phyloP scores from a whole-genome alignment of 2,113 vertebrate genomes.

The Diphyllodes magnificus region DNA sequence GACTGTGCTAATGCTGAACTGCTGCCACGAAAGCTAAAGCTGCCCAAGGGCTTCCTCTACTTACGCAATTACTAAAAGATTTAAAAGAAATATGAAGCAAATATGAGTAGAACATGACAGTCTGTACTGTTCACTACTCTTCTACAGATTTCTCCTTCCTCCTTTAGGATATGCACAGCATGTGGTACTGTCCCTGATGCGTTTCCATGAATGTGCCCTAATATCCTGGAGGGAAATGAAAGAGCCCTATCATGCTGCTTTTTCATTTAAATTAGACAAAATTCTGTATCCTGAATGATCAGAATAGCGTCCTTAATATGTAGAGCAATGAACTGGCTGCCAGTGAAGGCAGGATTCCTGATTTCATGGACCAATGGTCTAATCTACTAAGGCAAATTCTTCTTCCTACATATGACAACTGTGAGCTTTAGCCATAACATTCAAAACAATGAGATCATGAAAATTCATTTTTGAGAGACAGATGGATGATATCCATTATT shows the following conservation, averaged over 20 bases:
- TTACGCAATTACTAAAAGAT: background rate
- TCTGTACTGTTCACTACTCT: background rate
- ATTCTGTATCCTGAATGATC: background rate
- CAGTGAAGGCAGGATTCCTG: constrained; percentile 12
- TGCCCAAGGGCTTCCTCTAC: background rate
- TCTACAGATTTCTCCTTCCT: background rate
- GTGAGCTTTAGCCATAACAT: constrained; percentile 38
- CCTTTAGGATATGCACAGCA: constrained; percentile 5
- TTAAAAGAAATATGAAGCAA: constrained; percentile 12
- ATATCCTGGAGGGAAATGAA: constrained; percentile 64
- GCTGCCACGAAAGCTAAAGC: background rate
- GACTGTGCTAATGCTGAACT: background rate
- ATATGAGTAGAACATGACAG: background rate
- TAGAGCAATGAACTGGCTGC: background rate
- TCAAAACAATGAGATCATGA: constrained; percentile 63
- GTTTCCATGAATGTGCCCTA: background rate
- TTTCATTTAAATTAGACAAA: constrained; percentile 56
- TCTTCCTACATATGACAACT: constrained; percentile 48
- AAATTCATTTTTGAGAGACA: constrained; percentile 68
- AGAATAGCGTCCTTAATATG: constrained; percentile 14
- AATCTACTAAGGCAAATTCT: constrained; percentile 56
- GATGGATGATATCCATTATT: constrained; percentile 70
- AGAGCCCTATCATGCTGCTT: constrained; percentile 42
- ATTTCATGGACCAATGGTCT: constrained; percentile 59
- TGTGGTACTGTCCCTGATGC: background rate